Conservation (phyloP, 1,140 invertebrate species). For the Tetragonula clypearis region DNA sequence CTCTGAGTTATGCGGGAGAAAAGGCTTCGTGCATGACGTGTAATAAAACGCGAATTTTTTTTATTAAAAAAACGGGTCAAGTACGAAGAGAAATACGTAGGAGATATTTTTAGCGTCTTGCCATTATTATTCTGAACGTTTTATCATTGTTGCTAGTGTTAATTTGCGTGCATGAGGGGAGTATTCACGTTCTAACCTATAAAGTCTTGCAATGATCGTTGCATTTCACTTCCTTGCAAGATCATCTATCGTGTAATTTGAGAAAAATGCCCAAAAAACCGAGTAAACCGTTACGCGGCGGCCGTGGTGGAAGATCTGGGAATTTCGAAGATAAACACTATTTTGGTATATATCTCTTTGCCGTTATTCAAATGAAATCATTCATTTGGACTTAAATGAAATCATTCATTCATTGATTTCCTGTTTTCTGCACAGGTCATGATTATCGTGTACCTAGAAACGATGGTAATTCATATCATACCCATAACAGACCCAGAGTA, state of each 20-base stretch:
- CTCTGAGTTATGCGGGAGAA: too few species aligned
- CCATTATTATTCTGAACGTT: background rate
- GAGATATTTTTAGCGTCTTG: too few species aligned
- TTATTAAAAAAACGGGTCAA: background rate
- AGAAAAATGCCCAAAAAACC: conserved; percentile 64
- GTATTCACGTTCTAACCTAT: conserved; percentile 3
- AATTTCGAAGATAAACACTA: conserved; percentile 61
- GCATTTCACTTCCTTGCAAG: background rate
- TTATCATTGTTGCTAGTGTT: too few species aligned
- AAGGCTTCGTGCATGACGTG: background rate
- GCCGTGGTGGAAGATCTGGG: conserved; percentile 28
- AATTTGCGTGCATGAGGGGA: background rate
- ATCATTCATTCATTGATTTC: background rate
- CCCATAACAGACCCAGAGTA: conserved; percentile 62
- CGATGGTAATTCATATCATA: conserved; percentile 22
- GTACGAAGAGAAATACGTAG: accelerated
- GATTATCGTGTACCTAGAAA: conserved; percentile 66
- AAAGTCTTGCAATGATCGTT: background rate
- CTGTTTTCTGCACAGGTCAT: conserved; percentile 59
- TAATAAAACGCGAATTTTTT: background rate
- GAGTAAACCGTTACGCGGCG: conserved; percentile 53
- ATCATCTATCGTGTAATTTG: background rate
- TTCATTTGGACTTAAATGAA: too few species aligned
- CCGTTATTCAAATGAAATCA: background rate
- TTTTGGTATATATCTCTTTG: conserved; percentile 59